Evolutionary conservation across 2,888 invertebrate species (phyloP), one percentile per base, ranked within the genome.

Genomic region (Incurvaria masculella): DNA sequence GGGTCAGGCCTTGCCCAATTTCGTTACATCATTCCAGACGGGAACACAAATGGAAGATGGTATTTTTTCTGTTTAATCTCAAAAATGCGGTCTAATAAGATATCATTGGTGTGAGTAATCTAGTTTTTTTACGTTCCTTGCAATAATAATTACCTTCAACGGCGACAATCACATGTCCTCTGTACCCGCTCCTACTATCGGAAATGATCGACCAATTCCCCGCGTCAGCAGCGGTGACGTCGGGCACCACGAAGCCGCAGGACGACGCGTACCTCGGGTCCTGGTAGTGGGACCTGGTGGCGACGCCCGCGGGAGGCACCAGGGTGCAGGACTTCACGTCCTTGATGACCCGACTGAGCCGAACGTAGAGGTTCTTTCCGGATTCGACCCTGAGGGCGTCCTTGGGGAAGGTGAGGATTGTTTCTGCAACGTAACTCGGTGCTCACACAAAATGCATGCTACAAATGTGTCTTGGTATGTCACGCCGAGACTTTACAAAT

Each of bases 161-260:
- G n/a, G n/a, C n/a, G n/a, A 10, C 23, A 10, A 4, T 23, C 23
- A 10, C 23, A 4, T 6, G 5, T 2, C 69, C 69, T 57, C 53
- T 63, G 49, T 66, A 65, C 23, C 54, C 53, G 2, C 65, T 64
- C 49, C 46, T 55, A n/a, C 56, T 52, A 50, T 69, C 72, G 51
- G 63, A 71, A 2, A 55, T 52, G 44, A 75, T 72, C 33, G 57
- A 52, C 72, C 73, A 75, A 16, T 45, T 48, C 45, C 75, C 74
- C 48, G 47, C 53, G 19, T 67, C 60, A 6, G 21, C 46, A 11
- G 39, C 42, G 10, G 50, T 53, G 2, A 68, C 58, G 40, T 58
- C 55, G 21, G 47, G 59, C 1, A 69, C 57, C 33, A 66, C 58
- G 46, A 58, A 74, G 14, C 68, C 68, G 51, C 75, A 75, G 0